Conservation (phyloP, 2,888 invertebrate species). For the Leptopilina myrica region DNA sequence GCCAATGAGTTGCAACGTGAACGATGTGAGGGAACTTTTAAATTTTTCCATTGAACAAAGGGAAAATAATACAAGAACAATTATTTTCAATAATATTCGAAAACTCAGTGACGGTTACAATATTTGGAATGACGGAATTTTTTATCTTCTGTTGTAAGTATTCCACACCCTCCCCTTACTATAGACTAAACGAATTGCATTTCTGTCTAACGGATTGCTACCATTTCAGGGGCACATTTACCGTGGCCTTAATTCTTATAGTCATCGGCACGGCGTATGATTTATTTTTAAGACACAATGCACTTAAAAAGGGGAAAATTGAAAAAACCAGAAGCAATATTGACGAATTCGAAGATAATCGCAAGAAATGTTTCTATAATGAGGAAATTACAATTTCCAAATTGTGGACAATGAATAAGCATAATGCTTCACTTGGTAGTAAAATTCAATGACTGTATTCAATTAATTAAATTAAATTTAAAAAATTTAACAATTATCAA, state of each 20-base stretch:
- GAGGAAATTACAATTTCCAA: conserved; percentile 60
- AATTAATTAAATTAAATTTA: too few species aligned
- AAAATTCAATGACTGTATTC: background rate
- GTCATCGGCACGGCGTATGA: conserved; percentile 78
- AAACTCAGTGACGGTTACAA: conserved; percentile 63
- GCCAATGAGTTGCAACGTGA: conserved; percentile 76
- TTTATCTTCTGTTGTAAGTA: conserved; percentile 62
- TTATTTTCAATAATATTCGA: conserved; percentile 58
- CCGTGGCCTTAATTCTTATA: conserved; percentile 71
- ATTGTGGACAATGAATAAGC: conserved; percentile 63
- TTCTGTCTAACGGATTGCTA: conserved; percentile 35
- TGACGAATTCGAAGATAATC: conserved; percentile 43
- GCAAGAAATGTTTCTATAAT: conserved; percentile 39
- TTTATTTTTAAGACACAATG: conserved; percentile 65
- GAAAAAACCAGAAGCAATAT: conserved; percentile 40
- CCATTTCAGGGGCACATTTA: conserved; percentile 57
- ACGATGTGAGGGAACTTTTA: conserved; percentile 77
- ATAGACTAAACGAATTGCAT: background rate
- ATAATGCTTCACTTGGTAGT: conserved; percentile 65
- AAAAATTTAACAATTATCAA: too few species aligned
- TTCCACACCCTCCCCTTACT: conserved; percentile 1
- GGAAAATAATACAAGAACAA: conserved; percentile 73
- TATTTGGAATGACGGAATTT: conserved; percentile 60
- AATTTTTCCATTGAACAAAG: conserved; percentile 77
- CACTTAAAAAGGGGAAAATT: conserved; percentile 45